Evolutionary conservation across 2,888 invertebrate genomes (phyloP), one percentile per base, ranked within the genome.

Genomic region (Listrodromus nycthemerus): DNA sequence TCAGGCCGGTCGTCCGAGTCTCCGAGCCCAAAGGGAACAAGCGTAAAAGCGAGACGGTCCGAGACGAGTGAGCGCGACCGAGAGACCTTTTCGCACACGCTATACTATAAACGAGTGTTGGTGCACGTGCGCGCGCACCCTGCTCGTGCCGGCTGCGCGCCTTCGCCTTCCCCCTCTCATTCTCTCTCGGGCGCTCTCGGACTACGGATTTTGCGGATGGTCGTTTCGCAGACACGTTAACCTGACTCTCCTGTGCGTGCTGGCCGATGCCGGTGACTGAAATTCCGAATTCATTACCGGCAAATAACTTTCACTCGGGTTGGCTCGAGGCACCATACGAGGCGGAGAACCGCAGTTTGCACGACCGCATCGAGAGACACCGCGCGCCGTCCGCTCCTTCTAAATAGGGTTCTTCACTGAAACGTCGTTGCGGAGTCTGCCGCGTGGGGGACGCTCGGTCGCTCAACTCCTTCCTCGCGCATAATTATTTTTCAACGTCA

Each of bases 271-370:
- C 74, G 65, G 78, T 75, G 73, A 76, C 82, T 85, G 77, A 82
- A 85, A 83, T 83, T 82, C 48, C 82, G 77, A 85, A 83, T 86
- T 85, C 82, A 85, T 85, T 85, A 85, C 75, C 76, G 67, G 71
- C 55, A 30, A 82, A 77, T 83, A 82, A 86, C 86, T 86, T 86
- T 86, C 86, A 86, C 86, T 80, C 66, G 27, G 79, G 63, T 83
- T 79, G 73, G 71, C 73, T 58, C 55, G 76, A 76, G 77, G 69
- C 24, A 58, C 67, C 71, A 24, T 45, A 67, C 65, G 33, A 74
- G 50, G 50, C 19, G 4, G 37, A 61, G 58, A 27, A 66, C 48
- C 27, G 45, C 24, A 48, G 45, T 21, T 24, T 16, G 27, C 16
- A 67, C 45, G 27, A 10, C 21, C 10, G 21, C 37, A 37, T 10